phyloP scores from a whole-genome alignment of 2,888 invertebrate species.

The Thera obeliscata region DNA sequence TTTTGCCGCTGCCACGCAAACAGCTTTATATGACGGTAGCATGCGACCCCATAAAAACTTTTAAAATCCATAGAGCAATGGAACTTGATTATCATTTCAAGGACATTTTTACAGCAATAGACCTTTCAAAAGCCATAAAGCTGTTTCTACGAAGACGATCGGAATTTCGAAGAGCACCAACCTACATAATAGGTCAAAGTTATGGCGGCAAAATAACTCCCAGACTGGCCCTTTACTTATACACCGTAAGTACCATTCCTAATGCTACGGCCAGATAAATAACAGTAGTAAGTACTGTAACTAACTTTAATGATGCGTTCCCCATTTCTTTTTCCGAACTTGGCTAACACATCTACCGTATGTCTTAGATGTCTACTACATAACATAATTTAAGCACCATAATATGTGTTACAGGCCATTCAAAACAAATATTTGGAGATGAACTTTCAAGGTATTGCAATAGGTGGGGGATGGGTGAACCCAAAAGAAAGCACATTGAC shows the following conservation, averaged over 20 bases:
- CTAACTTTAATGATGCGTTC: too few relatives aligned
- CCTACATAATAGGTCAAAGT: slow-evolving; percentile 94
- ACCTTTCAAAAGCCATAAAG: slow-evolving; percentile 89
- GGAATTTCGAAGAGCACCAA: slow-evolving; percentile 88
- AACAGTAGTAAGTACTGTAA: too few relatives aligned
- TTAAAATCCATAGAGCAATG: not conserved
- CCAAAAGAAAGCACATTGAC: slow-evolving; percentile 69
- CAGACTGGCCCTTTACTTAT: slow-evolving; percentile 67
- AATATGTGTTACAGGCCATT: slow-evolving; percentile 60
- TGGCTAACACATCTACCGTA: too few relatives aligned
- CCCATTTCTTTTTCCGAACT: too few relatives aligned
- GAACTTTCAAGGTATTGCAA: slow-evolving; percentile 76
- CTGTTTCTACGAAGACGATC: slow-evolving; percentile 88
- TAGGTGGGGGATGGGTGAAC: slow-evolving; percentile 77
- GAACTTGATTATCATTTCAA: slow-evolving; percentile 9
- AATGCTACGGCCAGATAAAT: not conserved
- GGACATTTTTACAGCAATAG: slow-evolving; percentile 81
- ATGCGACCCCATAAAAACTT: slow-evolving; percentile 22
- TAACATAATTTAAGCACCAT: not conserved
- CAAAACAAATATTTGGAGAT: slow-evolving; percentile 68
- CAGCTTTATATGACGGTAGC: slow-evolving; percentile 18
- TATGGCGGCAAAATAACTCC: slow-evolving; percentile 96
- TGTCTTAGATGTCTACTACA: too few relatives aligned
- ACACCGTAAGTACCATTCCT: slow-evolving; percentile 58
- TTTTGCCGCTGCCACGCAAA: slow-evolving; percentile 6